These are phyloP conservation scores for rat (Rattus norvegicus) DNA, from an alignment of 2,113 vertebrate genomes.

Conservation along the genomic window GRCr8 NC_086023.1:131513501-131514000, in stretches of 20 bases:
- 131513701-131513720: background rate
- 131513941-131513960: background rate
- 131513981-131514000: background rate
- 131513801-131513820: background rate
- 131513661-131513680: conserved; percentile 60
- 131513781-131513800: background rate
- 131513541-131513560: background rate
- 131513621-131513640: conserved; percentile 35
- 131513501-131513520: background rate
- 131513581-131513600: background rate
- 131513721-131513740: background rate
- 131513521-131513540: background rate
- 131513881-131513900: background rate
- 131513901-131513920: background rate
- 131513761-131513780: background rate
- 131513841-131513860: background rate
- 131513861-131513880: conserved; percentile 47
- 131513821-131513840: background rate
- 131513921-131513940: background rate
- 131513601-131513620: conserved; percentile 17
- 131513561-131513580: background rate
- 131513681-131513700: background rate
- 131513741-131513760: background rate
- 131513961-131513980: conserved; percentile 5
- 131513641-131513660: conserved; percentile 2